Evolutionary conservation across 2,797 vertebrate species (phyloP).

Genomic region (Pseudotriccus pelzelni): DNA sequence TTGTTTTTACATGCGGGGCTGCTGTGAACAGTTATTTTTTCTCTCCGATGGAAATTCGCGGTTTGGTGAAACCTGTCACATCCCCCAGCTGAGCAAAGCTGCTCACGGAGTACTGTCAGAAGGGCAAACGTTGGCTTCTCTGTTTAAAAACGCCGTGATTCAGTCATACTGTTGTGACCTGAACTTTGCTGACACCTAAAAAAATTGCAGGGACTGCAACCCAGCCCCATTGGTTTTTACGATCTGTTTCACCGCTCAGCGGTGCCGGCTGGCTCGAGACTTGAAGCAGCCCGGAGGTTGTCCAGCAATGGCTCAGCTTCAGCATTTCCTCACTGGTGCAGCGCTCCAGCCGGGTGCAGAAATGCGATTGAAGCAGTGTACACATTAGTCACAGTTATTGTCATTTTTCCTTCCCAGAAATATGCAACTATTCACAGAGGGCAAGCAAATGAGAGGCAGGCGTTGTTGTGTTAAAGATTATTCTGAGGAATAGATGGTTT

Average conservation of each 20-base stretch:
- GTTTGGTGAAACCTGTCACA: background rate
- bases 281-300: slow-evolving; percentile 13
- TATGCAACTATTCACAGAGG: background rate
- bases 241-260: background rate
- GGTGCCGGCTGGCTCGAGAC: background rate
- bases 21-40: background rate
- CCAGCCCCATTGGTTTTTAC: slow-evolving; percentile 13
- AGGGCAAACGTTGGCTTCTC: background rate
- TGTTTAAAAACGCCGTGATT: background rate
- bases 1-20: background rate
- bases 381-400: background rate
- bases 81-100: background rate
- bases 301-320: background rate
- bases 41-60: background rate
- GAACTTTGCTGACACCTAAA: slow-evolving; percentile 63
- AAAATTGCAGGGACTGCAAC: background rate
- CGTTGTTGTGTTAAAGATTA: background rate
- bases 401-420: slow-evolving; percentile 50
- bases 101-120: background rate
- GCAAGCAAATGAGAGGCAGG: background rate
- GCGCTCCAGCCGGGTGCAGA: background rate
- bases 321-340: background rate
- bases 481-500: background rate
- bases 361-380: background rate
- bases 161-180: slow-evolving; percentile 5